Base-by-base conservation (phyloP, 2,113 vertebrate species). In the Saguinus midas region DNA sequence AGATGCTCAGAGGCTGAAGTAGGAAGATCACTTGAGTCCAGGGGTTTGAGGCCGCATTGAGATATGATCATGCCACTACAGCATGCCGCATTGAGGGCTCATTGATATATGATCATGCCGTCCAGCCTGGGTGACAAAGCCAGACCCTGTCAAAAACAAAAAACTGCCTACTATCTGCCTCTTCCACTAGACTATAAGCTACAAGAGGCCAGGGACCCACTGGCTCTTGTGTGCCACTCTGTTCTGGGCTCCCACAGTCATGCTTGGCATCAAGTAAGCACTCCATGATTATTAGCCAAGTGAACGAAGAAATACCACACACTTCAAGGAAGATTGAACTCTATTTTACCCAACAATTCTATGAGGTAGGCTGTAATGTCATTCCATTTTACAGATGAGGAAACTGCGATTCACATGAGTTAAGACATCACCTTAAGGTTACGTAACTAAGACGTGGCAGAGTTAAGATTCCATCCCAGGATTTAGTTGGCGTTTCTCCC, bases 211-310 rank as follows among this genome's bases (percentile, higher is more conserved):
- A 50, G 10, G 13, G 18, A n/a, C 21, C 16, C 7, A 23, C 40
- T n/a, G 35, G 45, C 21, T 88, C 17, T 76, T n/a, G 11, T 1
- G 2, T 1, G 8, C 3, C 21, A 1, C 45, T 50, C 21, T n/a
- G 20, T 5, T 2, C n/a, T 1, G 10, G 82, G n/a, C 32, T 64
- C 70, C 68, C 27, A 25, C 7, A 72, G 70, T 8, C 37, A 37
- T 0, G 0, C 17, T 52, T 81, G 7, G 5, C 6, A 0, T 20
- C 27, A 29, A 78, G 23, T 75, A 43, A 88, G 2, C 16, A 18
- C 12, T 50, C 55, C 40, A 1, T 23, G 45, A 35, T 58, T 75
- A 50, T 18, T 88, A 27, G 37, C 32, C 20, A 57, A 87, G 43
- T 21, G 43, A 35, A 55, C 58, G 1, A 64, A 86, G 73, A 64